Conservation (phyloP, 2,888 invertebrate species). For the Trachelus troglodyta region DNA sequence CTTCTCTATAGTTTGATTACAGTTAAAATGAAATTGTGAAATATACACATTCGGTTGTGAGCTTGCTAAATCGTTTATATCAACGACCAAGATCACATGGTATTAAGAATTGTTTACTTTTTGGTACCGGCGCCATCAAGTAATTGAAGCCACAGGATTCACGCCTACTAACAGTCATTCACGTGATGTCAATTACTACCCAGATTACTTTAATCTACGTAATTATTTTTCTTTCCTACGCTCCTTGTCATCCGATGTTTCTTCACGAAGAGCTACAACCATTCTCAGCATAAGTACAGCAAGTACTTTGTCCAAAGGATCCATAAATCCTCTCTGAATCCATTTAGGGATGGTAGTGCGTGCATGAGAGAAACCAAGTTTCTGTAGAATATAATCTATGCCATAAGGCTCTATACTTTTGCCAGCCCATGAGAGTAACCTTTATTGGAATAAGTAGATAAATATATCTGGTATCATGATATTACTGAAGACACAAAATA, state of each 20-base stretch:
- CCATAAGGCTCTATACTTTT: slow-evolving; percentile 98
- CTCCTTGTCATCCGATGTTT: slow-evolving; percentile 55
- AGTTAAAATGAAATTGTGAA: not conserved
- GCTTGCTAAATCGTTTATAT: not conserved
- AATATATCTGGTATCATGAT: slow-evolving; percentile 10
- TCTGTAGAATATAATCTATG: slow-evolving; percentile 97
- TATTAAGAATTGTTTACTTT: not conserved
- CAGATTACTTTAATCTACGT: not conserved
- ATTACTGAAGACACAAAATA: not conserved
- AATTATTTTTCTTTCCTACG: slow-evolving; percentile 52
- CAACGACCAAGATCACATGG: not conserved
- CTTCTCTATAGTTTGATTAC: not conserved
- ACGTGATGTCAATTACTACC: not conserved
- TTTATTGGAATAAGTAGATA: slow-evolving; percentile 47
- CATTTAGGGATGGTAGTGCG: slow-evolving; percentile 99
- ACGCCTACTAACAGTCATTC: not conserved
- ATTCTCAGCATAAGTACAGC: slow-evolving; percentile 82
- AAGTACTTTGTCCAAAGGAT: slow-evolving; percentile 93
- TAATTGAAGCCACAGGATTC: not conserved
- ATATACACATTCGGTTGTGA: not conserved
- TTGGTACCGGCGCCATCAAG: not conserved
- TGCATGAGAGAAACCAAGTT: slow-evolving; percentile 97
- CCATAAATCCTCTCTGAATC: slow-evolving; percentile 98
- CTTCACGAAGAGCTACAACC: slow-evolving; percentile 68
- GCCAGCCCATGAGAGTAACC: slow-evolving; percentile 88